Evolutionary conservation across 2,797 vertebrate genomes (phyloP).

Genomic region (Chaetodon trifasciatus): DNA sequence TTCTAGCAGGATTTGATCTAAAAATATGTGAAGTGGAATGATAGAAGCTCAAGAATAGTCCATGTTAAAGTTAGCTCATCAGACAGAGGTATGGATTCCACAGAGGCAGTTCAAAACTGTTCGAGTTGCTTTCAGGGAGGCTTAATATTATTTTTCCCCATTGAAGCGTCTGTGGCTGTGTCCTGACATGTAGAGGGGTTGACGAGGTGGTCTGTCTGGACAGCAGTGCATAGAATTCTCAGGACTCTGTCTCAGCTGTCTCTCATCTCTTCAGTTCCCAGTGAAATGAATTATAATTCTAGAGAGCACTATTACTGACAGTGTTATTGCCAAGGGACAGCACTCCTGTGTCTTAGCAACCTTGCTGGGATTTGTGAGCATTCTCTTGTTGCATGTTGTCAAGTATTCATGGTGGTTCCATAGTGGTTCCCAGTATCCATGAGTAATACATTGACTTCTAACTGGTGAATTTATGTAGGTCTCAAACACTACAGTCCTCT

Average conservation of each 20-base stretch:
- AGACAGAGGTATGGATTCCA: not conserved
- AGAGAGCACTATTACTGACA: not conserved
- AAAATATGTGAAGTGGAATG: not conserved
- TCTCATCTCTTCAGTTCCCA: not conserved
- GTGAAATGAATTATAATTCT: not conserved
- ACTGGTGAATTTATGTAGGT: not conserved
- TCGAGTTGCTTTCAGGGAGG: not conserved
- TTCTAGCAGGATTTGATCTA: not conserved
- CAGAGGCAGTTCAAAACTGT: not conserved
- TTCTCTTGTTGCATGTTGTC: not conserved
- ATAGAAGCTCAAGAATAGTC: not conserved
- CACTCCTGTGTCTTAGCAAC: not conserved
- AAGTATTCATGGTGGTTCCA: not conserved
- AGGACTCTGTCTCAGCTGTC: not conserved
- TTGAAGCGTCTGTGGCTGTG: not conserved
- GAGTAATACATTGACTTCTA: not conserved
- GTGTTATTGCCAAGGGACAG: not conserved
- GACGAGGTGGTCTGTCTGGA: not conserved
- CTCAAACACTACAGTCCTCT: not conserved
- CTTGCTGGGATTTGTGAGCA: too few species aligned
- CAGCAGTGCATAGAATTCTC: not conserved
- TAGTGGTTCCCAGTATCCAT: not conserved
- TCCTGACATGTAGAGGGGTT: not conserved
- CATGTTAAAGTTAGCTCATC: not conserved
- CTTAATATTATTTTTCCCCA: not conserved